Conservation (phyloP, 2,113 vertebrate species). For the Tetrao urogallus region DNA sequence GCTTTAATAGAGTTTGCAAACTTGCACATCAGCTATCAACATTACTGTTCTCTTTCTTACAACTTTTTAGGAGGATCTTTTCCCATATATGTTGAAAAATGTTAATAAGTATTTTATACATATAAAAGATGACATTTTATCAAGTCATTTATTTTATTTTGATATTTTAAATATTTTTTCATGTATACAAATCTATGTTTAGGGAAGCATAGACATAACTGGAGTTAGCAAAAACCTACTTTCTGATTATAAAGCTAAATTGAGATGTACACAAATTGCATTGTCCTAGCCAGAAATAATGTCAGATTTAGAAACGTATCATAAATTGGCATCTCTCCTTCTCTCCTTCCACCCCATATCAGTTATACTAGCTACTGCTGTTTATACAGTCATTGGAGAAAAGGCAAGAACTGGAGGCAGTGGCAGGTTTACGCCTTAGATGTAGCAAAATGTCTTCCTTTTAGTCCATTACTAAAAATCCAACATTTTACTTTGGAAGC, state of each 20-base stretch:
- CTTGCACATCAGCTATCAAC: neutral
- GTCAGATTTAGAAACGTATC: neutral
- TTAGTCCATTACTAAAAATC: neutral
- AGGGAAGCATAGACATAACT: neutral
- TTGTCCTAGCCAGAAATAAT: neutral
- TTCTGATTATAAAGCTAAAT: neutral
- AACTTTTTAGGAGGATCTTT: neutral
- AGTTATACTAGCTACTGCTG: neutral
- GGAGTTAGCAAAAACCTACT: neutral
- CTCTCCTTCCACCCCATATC: neutral
- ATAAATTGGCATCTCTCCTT: neutral
- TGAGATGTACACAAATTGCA: neutral
- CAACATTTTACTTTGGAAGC: neutral
- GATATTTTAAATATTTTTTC: neutral
- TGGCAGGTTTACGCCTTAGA: neutral
- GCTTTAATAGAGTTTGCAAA: neutral
- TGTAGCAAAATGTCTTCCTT: neutral
- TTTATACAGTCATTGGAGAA: neutral
- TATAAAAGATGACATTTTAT: neutral
- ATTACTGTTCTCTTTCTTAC: neutral
- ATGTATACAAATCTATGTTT: neutral
- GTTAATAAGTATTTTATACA: neutral
- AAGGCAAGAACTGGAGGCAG: neutral
- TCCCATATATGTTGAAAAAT: neutral
- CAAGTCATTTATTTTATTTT: neutral